Base-by-base conservation (phyloP, 2,113 vertebrate species). In the Dinomys branickii region DNA sequence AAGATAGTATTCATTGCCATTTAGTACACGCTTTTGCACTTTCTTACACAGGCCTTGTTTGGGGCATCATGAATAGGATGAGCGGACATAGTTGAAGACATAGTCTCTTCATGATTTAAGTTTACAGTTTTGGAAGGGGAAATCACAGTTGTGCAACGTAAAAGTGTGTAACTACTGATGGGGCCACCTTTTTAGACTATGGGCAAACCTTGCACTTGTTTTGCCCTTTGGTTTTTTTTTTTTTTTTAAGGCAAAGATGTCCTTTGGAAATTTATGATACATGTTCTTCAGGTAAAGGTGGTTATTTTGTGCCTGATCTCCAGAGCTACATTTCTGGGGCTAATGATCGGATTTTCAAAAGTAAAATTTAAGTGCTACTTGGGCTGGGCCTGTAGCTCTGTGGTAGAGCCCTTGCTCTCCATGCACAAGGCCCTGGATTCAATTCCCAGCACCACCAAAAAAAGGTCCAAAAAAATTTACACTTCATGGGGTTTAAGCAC, bases 321-420 rank as follows among this genome's bases (percentile, higher is more conserved):
- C 28, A 85, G 58, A 41, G 13, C 24, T 33, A 35, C 11, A 41
- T 58, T 89, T 92, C n/a, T 80, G 28, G 61, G n/a, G 30, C 30
- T 41, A 17, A 5, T 88, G 20, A 80, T 67, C 4, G 83, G n/a
- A 38, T 87, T 95, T 96, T 95, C 26, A 95, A 71, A n/a, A 22
- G 11, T 88, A 82, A 92, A 89, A 59, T 50, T 50, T 78, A 93
- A 86, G 16, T 58, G 26, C 35, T 69, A 6, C 7, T 3, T 33
- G 35, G 67, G 19, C 7, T 69, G 17, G 35, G 7, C 35, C 9
- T 38, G 35, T 20, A 17, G 67, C 35, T 38, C 67, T 20, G 67
- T 69, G 67, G 67, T 38, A n/a, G 67, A 69, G 67, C 35, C n/a
- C 67, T 69, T 38, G 35, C 35, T 17, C 38, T 69, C 11, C 19